Conservation (phyloP, 2,797 vertebrate genomes). For the Macropus fuliginosus region DNA sequence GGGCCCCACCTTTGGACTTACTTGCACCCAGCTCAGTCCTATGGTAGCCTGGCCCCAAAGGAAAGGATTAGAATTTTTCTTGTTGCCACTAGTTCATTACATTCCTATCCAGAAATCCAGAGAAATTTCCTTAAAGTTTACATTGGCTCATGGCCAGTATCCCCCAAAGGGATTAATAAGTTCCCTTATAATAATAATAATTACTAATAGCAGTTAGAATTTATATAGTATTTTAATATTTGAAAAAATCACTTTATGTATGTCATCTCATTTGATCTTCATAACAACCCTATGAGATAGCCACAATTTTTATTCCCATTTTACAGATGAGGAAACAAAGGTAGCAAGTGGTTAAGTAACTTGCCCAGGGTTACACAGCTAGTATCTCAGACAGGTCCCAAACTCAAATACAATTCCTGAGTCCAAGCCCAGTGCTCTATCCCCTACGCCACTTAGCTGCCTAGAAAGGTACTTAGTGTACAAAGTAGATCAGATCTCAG, state of each 20-base stretch:
- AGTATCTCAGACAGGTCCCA: background rate
- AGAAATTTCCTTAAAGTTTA: background rate
- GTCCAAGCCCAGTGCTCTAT: background rate
- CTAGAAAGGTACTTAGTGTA: background rate
- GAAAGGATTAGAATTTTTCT: background rate
- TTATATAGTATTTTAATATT: background rate
- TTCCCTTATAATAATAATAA: background rate
- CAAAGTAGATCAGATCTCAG: background rate
- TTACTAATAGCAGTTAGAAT: background rate
- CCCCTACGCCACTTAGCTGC: background rate
- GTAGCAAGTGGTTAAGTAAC: background rate
- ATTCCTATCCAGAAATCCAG: background rate
- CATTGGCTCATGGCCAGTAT: background rate
- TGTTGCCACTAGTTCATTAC: background rate
- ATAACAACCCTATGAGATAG: background rate
- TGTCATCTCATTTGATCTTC: background rate
- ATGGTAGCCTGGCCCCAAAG: background rate
- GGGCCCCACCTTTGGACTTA: background rate
- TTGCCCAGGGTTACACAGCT: background rate
- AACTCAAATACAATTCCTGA: background rate
- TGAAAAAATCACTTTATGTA: background rate
- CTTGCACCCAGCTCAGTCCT: background rate
- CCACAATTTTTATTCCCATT: background rate
- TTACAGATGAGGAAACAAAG: background rate
- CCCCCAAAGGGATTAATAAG: background rate